Conservation (phyloP, 2,113 vertebrate genomes). For the Dipodomys spectabilis region DNA sequence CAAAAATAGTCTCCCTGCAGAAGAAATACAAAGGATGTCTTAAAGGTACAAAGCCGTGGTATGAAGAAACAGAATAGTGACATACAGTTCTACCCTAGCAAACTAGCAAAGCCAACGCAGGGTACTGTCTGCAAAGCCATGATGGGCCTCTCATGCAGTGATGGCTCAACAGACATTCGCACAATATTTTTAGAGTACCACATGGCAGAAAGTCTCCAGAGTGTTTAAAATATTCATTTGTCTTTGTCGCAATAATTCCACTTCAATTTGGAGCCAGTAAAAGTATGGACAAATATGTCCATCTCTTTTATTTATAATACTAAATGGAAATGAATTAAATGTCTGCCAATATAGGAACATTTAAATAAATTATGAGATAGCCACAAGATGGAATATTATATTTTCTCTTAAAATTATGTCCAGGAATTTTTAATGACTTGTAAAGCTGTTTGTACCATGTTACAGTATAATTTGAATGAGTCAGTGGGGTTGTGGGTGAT, state of each 20-base stretch:
- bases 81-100: neutral
- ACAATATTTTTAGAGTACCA: neutral
- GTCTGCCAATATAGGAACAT: neutral
- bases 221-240: neutral
- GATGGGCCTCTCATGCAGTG: neutral
- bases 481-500: neutral
- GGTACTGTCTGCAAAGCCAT: too few relatives aligned
- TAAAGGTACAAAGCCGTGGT: neutral
- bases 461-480: neutral
- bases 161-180: neutral
- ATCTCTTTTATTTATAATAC: slow-evolving; percentile 26
- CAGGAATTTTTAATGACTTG: neutral
- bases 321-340: slow-evolving; percentile 16
- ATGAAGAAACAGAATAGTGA: neutral
- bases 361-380: neutral
- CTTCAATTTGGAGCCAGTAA: slow-evolving; percentile 9
- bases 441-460: neutral
- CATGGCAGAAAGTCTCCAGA: neutral
- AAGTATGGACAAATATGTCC: neutral
- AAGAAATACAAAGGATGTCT: slow-evolving; percentile 26
- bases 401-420: neutral
- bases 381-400: neutral
- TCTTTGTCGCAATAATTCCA: neutral
- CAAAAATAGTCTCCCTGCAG: slow-evolving; percentile 43
- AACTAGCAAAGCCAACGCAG: neutral